phyloP scores from a whole-genome alignment of 2,797 vertebrate species.

The Macropodus opercularis region DNA sequence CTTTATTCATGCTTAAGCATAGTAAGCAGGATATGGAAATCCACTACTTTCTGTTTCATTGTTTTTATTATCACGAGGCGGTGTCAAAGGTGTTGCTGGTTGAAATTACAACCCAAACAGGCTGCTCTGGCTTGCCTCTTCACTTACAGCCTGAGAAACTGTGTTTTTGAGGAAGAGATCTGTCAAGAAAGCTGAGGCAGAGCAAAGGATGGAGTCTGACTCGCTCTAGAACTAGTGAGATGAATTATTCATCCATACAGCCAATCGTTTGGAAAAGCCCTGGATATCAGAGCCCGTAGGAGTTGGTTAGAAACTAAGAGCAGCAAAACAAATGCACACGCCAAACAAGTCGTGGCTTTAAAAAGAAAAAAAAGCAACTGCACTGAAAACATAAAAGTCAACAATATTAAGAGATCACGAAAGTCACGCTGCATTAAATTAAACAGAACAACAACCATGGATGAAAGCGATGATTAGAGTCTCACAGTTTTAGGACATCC shows the following conservation, averaged over 20 bases:
- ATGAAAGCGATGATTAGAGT: constrained; percentile 3
- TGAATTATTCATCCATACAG: constrained; percentile 75
- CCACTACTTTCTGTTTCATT: constrained; percentile 22
- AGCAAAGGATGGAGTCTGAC: constrained; percentile 53
- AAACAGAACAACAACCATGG: constrained; percentile 6
- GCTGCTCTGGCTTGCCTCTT: constrained; percentile 20
- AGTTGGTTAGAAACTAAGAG: constrained; percentile 35
- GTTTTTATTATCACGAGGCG: constrained; percentile 36
- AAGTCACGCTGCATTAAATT: not conserved
- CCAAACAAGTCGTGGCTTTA: constrained; percentile 47
- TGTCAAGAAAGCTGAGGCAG: constrained; percentile 44
- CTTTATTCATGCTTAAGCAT: constrained; percentile 26
- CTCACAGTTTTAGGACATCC: not conserved
- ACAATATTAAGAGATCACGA: constrained; percentile 4
- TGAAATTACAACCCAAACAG: constrained; percentile 30
- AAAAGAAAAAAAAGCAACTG: not conserved
- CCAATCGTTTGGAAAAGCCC: constrained; percentile 50
- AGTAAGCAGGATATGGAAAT: constrained; percentile 57
- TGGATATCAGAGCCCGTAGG: constrained; percentile 19
- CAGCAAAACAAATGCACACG: constrained; percentile 49
- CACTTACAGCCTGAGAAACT: constrained; percentile 9
- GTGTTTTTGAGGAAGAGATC: constrained; percentile 34
- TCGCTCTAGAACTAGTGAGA: constrained; percentile 51
- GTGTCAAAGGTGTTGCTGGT: constrained; percentile 12
- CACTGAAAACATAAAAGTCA: not conserved